Evolutionary conservation across 1,140 invertebrate species (phyloP).

Genomic region (Scaptomyza graminum): DNA sequence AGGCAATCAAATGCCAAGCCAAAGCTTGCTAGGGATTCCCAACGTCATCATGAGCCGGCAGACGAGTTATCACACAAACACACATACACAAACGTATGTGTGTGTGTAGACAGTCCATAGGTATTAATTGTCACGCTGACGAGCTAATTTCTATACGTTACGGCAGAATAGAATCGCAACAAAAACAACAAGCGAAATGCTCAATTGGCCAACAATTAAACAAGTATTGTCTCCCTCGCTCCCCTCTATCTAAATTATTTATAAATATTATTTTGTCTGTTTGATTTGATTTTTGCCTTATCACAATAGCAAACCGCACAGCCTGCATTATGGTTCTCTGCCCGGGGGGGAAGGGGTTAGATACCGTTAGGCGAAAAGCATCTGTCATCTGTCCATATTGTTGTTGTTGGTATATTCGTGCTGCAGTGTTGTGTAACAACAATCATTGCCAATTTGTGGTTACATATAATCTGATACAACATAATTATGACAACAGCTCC

Average conservation of each 20-base stretch:
- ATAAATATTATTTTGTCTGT: constrained; percentile 25
- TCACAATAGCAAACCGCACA: not conserved
- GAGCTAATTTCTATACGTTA: constrained; percentile 37
- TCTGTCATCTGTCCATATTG: not conserved
- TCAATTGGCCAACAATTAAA: constrained; percentile 44
- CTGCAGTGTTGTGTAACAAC: not conserved
- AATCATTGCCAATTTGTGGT: constrained; percentile 32
- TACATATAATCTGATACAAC: constrained; percentile 1
- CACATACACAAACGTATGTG: not conserved
- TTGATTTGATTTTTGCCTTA: constrained; percentile 19
- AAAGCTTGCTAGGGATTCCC: constrained; percentile 69
- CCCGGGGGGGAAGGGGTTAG: not conserved
- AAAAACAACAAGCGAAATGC: constrained; percentile 6
- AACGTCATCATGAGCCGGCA: constrained; percentile 49
- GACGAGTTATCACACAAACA: constrained; percentile 36
- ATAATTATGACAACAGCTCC: constrained; percentile 15
- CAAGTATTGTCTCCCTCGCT: not conserved
- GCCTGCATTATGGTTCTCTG: not conserved
- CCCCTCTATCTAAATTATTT: constrained; percentile 8
- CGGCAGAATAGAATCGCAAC: constrained; percentile 16
- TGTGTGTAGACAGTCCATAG: not conserved
- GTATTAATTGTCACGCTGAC: constrained; percentile 46
- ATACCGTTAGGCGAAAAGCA: not conserved
- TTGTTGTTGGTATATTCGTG: not conserved
- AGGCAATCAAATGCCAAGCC: constrained; percentile 59